Conservation (phyloP, 2,888 invertebrate genomes). For the Callyntrura sp. region DNA sequence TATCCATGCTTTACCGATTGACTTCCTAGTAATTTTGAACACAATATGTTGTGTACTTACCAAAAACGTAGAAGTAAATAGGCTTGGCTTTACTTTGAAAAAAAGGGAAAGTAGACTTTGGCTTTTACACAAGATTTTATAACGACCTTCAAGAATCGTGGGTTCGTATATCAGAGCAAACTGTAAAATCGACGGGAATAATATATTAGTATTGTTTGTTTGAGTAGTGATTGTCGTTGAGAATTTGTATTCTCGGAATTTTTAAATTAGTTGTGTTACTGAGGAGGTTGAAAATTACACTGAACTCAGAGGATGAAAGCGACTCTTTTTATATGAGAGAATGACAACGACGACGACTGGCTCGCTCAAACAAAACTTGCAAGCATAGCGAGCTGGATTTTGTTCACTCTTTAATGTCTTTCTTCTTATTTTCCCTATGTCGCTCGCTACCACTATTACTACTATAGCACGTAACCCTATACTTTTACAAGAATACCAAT, state of each 20-base stretch:
- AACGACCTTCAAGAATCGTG: slow-evolving; percentile 27
- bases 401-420: neutral
- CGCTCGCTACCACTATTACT: neutral
- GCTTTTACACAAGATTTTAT: slow-evolving; percentile 24
- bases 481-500: no score
- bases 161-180: neutral
- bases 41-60: slow-evolving; percentile 11
- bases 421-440: neutral
- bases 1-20: neutral
- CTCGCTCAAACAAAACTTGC: neutral
- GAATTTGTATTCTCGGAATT: slow-evolving; percentile 8
- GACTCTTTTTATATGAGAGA: slow-evolving; percentile 56
- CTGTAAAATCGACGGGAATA: slow-evolving; percentile 25
- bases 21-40: neutral
- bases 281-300: slow-evolving; percentile 55
- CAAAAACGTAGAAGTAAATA: neutral
- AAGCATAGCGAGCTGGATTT: slow-evolving; percentile 14
- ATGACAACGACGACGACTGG: neutral
- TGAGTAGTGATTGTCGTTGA: neutral
- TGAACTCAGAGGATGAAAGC: slow-evolving; percentile 50
- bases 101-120: neutral
- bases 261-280: slow-evolving; percentile 59
- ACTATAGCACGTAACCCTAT: no score
- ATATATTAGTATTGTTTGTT: neutral
- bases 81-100: neutral